Percentiles rank a stretch among this genome's conserved stretches.
phyloP scores from a whole-genome alignment of 1,140 invertebrate genomes.

The Solenopsis fugax region DNA sequence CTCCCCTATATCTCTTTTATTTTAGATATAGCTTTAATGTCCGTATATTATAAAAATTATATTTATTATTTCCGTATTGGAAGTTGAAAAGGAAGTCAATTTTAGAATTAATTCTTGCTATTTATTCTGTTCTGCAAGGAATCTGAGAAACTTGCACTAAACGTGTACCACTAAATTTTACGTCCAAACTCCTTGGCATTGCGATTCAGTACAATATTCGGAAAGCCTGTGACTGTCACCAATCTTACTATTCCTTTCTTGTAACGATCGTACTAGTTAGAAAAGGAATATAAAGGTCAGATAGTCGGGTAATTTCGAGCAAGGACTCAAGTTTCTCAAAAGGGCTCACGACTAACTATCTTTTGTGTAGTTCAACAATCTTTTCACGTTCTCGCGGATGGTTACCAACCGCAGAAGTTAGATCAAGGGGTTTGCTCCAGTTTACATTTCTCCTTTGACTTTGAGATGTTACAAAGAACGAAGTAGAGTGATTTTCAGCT shows the following conservation, averaged over 20 bases:
- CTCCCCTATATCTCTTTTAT: too few relatives aligned
- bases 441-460: constrained; percentile 30
- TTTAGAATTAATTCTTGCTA: constrained; percentile 32
- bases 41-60: background rate
- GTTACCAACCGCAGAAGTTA: constrained; percentile 4
- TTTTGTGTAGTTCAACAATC: constrained; percentile 46
- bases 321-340: background rate
- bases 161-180: background rate
- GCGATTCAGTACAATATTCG: background rate
- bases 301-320: background rate
- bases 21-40: background rate
- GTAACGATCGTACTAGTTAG: background rate
- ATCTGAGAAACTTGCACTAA: background rate
- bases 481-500: background rate
- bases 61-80: background rate
- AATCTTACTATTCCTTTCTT: background rate
- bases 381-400: constrained; percentile 14
- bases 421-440: constrained; percentile 45
- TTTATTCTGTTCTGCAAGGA: background rate
- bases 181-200: background rate
- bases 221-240: background rate
- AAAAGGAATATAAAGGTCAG: constrained; percentile 10
- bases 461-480: constrained; percentile 27
- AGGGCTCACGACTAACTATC: background rate
- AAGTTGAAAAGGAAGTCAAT: background rate